Evolutionary conservation across 2,113 vertebrate species (phyloP).

Genomic region (Heterochromis multidens): DNA sequence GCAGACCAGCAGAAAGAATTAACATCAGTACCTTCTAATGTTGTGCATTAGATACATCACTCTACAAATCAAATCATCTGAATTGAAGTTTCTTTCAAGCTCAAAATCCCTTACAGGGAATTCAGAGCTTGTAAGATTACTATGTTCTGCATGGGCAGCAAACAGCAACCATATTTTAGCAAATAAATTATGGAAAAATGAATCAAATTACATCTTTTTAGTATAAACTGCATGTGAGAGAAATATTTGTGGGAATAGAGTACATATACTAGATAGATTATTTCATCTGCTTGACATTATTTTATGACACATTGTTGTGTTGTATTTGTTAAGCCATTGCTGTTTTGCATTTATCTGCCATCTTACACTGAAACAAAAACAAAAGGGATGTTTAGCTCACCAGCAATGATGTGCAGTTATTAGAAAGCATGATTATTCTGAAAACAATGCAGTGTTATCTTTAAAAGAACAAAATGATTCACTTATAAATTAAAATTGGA

Average conservation of each 20-base stretch:
- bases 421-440: background rate
- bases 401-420: background rate
- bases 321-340: background rate
- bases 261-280: background rate
- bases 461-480: background rate
- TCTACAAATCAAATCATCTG: background rate
- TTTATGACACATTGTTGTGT: background rate
- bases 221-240: background rate
- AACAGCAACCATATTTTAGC: background rate
- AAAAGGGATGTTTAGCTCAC: background rate
- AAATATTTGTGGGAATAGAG: background rate
- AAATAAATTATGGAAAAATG: background rate
- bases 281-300: background rate
- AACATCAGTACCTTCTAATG: background rate
- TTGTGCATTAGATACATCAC: background rate
- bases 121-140: background rate
- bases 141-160: background rate
- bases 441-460: background rate
- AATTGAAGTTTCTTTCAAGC: background rate
- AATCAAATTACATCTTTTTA: background rate
- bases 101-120: too few species aligned
- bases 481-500: background rate
- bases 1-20: background rate
- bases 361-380: background rate
- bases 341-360: background rate